Evolutionary conservation across 2,113 vertebrate species (phyloP).

Genomic region (Monopterus albus): DNA sequence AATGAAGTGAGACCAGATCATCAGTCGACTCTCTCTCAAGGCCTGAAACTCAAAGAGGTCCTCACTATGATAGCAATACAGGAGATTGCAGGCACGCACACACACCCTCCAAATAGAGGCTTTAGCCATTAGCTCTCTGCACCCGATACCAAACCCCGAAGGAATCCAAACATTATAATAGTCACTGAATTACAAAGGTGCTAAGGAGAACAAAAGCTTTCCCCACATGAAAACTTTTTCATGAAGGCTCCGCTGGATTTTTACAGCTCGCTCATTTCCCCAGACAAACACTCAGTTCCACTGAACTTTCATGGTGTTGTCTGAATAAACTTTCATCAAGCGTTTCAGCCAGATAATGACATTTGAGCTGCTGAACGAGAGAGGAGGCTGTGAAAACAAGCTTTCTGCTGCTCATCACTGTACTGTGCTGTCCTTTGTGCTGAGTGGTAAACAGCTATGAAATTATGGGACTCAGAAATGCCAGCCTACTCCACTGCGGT

Average conservation of each 20-base stretch:
- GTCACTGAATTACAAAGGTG: neutral
- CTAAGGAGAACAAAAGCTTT: neutral
- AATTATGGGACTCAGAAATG: slow-evolving; percentile 21
- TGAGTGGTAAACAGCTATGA: slow-evolving; percentile 36
- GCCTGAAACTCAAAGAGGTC: neutral
- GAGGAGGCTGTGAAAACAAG: neutral
- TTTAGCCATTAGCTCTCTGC: slow-evolving; percentile 10
- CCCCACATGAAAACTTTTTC: neutral
- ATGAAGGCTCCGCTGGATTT: neutral
- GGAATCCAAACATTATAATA: neutral
- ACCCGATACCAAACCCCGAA: neutral
- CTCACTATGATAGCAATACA: neutral
- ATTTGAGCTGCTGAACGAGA: neutral
- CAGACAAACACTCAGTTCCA: neutral
- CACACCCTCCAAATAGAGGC: neutral
- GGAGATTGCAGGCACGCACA: neutral
- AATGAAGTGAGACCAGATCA: neutral
- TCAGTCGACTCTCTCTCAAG: neutral
- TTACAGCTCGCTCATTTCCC: neutral
- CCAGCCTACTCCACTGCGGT: neutral
- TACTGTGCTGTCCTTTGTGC: slow-evolving; percentile 16
- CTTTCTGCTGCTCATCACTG: neutral
- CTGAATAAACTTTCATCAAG: slow-evolving; percentile 23
- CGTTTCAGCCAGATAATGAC: slow-evolving; percentile 14
- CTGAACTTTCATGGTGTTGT: neutral